Conservation (phyloP, 2,888 invertebrate species). For the Sinelater perroti region DNA sequence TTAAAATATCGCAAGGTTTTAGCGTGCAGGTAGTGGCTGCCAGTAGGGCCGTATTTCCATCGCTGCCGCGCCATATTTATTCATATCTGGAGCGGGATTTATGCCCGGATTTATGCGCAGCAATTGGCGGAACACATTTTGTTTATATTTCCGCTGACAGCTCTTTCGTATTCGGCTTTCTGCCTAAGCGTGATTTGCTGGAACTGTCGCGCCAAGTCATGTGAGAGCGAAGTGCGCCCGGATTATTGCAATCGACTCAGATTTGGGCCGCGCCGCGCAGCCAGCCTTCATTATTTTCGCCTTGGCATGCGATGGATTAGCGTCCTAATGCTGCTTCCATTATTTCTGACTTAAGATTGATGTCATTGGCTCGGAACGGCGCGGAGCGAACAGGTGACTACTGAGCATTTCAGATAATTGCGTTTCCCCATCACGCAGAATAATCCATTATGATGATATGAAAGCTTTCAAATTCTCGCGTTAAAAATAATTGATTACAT, state of each 20-base stretch:
- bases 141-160: conserved; percentile 36
- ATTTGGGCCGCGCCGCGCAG: conserved; percentile 2
- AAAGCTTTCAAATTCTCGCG: too few relatives aligned
- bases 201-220: conserved; percentile 31
- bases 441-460: too few relatives aligned
- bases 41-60: conserved; percentile 21
- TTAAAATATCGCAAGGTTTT: conserved; percentile 25
- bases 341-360: too few relatives aligned
- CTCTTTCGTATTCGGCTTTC: conserved; percentile 32
- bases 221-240: conserved; percentile 25
- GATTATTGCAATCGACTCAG: conserved; percentile 31
- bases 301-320: too few relatives aligned
- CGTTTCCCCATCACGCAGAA: too few relatives aligned
- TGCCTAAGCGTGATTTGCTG: conserved; percentile 33
- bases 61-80: conserved; percentile 26
- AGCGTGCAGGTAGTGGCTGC: neutral
- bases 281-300: conserved; percentile 8
- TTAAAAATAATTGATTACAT: too few relatives aligned
- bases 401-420: too few relatives aligned
- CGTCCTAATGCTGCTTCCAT: too few relatives aligned
- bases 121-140: conserved; percentile 32
- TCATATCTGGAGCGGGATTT: conserved; percentile 31
- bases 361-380: too few relatives aligned
- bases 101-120: conserved; percentile 25
- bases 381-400: too few relatives aligned